Conservation (phyloP, 2,797 vertebrate species). For the Typhlichthys eigenmanni region DNA sequence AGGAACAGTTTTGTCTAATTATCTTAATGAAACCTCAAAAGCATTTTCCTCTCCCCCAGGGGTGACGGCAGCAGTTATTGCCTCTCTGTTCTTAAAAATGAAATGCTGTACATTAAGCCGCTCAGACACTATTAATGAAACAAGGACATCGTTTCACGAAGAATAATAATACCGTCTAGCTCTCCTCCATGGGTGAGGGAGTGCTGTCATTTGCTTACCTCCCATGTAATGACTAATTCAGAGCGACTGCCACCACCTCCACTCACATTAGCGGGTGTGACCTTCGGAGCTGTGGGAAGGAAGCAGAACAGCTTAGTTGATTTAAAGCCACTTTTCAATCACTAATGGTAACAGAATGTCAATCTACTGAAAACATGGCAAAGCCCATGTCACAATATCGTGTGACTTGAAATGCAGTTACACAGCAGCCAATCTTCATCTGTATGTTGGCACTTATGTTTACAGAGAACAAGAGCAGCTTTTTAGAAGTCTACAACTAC, state of each 20-base stretch:
- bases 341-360: not conserved
- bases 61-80: conserved; percentile 75
- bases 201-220: conserved; percentile 80
- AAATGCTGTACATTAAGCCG: conserved; percentile 71
- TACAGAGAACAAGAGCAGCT: too few relatives aligned
- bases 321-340: conserved; percentile 19
- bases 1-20: conserved; percentile 71
- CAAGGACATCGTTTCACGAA: conserved; percentile 46
- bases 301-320: conserved; percentile 57
- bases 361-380: conserved; percentile 11
- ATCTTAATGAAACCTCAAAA: conserved; percentile 73
- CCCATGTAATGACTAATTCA: conserved; percentile 98
- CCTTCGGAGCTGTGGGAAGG: conserved; percentile 86
- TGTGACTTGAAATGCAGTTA: too few relatives aligned
- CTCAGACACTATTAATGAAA: conserved; percentile 72
- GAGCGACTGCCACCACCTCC: conserved; percentile 96
- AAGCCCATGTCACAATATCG: too few relatives aligned
- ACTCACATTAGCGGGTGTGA: conserved; percentile 94
- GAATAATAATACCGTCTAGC: conserved; percentile 59
- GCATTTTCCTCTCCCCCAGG: conserved; percentile 60
- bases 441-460: too few relatives aligned
- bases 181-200: conserved; percentile 50
- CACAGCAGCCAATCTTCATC: too few relatives aligned
- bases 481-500: too few relatives aligned
- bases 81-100: conserved; percentile 70